These are phyloP conservation scores for Maconellicoccus hirsutus DNA, from an alignment of 1,140 invertebrate species.

Conservation along the genomic window DNA sequence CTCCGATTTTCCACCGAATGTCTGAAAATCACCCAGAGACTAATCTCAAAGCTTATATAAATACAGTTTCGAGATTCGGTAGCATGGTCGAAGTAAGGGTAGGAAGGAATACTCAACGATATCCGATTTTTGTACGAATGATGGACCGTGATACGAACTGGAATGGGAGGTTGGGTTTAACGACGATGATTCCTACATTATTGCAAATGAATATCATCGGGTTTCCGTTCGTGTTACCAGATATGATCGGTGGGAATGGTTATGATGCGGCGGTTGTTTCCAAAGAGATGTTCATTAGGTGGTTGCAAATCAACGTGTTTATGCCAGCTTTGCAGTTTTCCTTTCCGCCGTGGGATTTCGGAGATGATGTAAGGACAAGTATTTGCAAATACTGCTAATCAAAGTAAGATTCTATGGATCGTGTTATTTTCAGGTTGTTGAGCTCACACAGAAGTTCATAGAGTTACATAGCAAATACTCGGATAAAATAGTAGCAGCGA, in stretches of 20 bases:
- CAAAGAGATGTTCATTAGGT: constrained; percentile 73
- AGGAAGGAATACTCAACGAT: constrained; percentile 53
- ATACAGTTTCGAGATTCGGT: constrained; percentile 26
- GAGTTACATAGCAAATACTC: constrained; percentile 55
- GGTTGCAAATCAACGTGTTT: constrained; percentile 76
- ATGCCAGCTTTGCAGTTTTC: constrained; percentile 82
- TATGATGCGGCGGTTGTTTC: constrained; percentile 48
- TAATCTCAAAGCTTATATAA: constrained; percentile 26
- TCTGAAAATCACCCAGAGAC: constrained; percentile 26
- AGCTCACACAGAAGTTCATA: constrained; percentile 41
- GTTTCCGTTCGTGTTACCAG: constrained; percentile 72
- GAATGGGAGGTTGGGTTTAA: constrained; percentile 63
- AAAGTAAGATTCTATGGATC: too few relatives aligned
- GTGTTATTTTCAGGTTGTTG: too few relatives aligned
- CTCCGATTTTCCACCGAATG: constrained; percentile 30
- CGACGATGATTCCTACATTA: constrained; percentile 64
- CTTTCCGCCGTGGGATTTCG: constrained; percentile 74
- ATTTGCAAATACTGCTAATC: neutral
- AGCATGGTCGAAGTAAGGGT: constrained; percentile 31
- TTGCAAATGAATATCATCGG: constrained; percentile 71
- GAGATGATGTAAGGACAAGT: constrained; percentile 42
- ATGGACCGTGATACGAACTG: constrained; percentile 72
- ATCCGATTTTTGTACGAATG: constrained; percentile 77
- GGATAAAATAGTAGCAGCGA: constrained; percentile 47
- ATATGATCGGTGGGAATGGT: constrained; percentile 86